Evolutionary conservation across 2,797 vertebrate species (phyloP), one percentile per base, ranked within the genome.

Genomic region (Micrastur ruficollis): DNA sequence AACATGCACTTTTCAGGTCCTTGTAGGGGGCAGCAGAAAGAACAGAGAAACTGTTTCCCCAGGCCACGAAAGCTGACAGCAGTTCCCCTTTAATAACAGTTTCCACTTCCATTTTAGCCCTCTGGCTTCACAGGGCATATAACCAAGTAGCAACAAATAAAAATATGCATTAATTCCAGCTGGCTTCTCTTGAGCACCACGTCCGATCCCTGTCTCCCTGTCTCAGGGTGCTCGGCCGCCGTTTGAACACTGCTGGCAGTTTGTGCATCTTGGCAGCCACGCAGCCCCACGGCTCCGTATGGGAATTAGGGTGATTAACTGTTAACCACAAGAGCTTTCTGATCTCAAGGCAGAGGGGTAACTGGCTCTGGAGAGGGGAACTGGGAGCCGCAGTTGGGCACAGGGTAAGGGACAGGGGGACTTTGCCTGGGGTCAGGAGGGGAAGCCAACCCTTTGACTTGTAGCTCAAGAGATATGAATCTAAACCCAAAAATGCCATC

Each of bases 341-440:
- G 82, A 63, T 93, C 89, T 75, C 72, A 50, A 76, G 66, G 82
- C 82, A 83, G 36, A 52, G 47, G 8, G 5, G 56, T 71, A 52
- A 71, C 78, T 61, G 72, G 52, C 68, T 93, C 44, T 61, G 42
- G 73, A 90, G 79, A 29, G 63, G 85, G 44, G 61, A 93, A 62
- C 31, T 23, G 47, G 67, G 63, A 92, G 83, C 70, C 0, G 0
- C 0, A 0, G 9, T 0, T 49, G 38, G 53, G 67, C 52, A 38
- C 2, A 2, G 38, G 53, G 53, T 34, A 32, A 58, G 53, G 89
- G 74, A 31, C 81, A 75, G 49, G 75, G 19, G 42, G 16, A 56
- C 7, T 42, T 89, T 76, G 25, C 61, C 74, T n/a, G 26, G 40
- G 44, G 31, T 90, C 86, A 90, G 49, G 46, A 44, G 44, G 38